phyloP scores from a whole-genome alignment of 2,113 vertebrate species.

The Muscicapa adusta region DNA sequence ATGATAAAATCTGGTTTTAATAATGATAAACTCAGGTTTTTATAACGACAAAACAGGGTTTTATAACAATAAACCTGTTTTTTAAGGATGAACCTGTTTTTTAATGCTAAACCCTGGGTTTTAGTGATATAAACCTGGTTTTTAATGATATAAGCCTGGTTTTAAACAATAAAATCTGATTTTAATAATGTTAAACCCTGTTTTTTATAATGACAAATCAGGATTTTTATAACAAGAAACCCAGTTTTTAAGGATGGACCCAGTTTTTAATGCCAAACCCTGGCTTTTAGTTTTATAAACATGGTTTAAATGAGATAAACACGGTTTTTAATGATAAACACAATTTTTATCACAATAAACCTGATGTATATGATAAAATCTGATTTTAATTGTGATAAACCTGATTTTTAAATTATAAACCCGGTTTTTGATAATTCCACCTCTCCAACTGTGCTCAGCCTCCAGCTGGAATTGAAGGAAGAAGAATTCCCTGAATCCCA shows the following conservation, averaged over 20 bases:
- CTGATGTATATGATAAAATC: neutral
- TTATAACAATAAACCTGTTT: neutral
- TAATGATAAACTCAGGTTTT: neutral
- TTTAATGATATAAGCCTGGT: neutral
- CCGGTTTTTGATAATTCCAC: fast-evolving
- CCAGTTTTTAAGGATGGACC: neutral
- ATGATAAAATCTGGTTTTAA: neutral
- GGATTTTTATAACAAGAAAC: too few relatives aligned
- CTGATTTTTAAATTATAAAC: neutral
- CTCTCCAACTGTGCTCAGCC: fast-evolving
- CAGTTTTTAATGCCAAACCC: neutral
- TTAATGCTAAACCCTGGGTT: too few relatives aligned
- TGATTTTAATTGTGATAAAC: neutral
- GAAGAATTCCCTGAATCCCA: neutral
- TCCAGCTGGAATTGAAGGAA: neutral
- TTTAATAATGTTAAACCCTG: neutral
- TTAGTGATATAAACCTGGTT: neutral
- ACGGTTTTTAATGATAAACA: neutral
- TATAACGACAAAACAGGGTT: neutral
- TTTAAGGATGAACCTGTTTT: neutral
- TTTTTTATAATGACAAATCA: too few relatives aligned
- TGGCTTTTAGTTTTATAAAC: too few relatives aligned
- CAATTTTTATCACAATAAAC: neutral
- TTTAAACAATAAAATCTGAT: too few relatives aligned
- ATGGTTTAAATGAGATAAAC: neutral